Evolutionary conservation across 1,140 invertebrate species (phyloP).

Genomic region (Drosophila paulistorum): DNA sequence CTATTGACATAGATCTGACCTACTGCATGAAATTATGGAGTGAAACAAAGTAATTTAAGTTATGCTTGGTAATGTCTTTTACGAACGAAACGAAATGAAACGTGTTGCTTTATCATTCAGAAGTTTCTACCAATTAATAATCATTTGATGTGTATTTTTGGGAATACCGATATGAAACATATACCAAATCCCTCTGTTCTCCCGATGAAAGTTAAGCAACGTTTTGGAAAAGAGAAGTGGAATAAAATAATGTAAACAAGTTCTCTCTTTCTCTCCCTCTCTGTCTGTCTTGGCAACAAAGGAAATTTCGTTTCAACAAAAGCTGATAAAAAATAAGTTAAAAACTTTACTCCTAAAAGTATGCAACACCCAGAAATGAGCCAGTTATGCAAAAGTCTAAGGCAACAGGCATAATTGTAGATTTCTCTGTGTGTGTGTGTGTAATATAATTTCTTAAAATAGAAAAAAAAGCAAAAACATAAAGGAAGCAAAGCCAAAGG

Average conservation of each 20-base stretch:
- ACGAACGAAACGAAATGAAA: too few relatives aligned
- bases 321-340: conserved; percentile 14
- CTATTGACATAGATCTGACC: too few relatives aligned
- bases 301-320: not conserved
- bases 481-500: not conserved
- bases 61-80: too few relatives aligned
- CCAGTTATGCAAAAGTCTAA: conserved; percentile 38
- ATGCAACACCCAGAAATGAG: conserved; percentile 41
- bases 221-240: not conserved
- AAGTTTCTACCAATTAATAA: too few relatives aligned
- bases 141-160: too few relatives aligned
- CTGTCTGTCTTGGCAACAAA: not conserved
- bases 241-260: not conserved
- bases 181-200: not conserved
- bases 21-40: too few relatives aligned
- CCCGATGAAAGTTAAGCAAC: not conserved
- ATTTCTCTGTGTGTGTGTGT: conserved; percentile 21
- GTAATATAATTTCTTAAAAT: conserved; percentile 52
- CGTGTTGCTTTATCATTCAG: too few relatives aligned
- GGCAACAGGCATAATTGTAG: conserved; percentile 38
- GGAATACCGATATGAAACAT: not conserved
- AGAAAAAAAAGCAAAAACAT: too few relatives aligned
- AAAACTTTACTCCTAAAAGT: conserved; percentile 43
- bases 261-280: not conserved
- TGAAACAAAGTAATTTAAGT: too few relatives aligned